phyloP scores from a whole-genome alignment of 2,888 invertebrate species.

The Scaptomyza reducta region DNA sequence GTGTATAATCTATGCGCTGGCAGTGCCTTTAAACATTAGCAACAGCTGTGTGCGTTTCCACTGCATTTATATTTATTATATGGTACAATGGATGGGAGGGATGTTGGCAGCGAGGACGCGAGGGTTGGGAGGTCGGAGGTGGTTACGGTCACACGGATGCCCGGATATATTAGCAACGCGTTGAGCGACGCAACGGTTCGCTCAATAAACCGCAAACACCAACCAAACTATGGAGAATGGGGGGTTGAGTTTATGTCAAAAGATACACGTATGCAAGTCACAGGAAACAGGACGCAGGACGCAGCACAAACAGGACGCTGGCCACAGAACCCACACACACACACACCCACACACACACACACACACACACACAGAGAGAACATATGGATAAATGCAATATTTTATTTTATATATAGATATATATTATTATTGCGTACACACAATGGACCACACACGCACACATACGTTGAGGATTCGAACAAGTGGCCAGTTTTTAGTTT shows the following conservation, averaged over 20 bases:
- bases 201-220: slow-evolving; percentile 71
- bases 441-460: slow-evolving; percentile 27
- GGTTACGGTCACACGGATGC: slow-evolving; percentile 58
- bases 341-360: not conserved
- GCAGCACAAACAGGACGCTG: slow-evolving; percentile 19
- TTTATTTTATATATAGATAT: slow-evolving; percentile 74
- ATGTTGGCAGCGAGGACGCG: not conserved
- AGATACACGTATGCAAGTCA: slow-evolving; percentile 51
- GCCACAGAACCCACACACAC: slow-evolving; percentile 16
- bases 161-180: slow-evolving; percentile 75
- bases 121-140: slow-evolving; percentile 14
- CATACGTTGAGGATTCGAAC: slow-evolving; percentile 45
- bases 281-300: slow-evolving; percentile 36
- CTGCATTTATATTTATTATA: slow-evolving; percentile 76
- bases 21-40: slow-evolving; percentile 69
- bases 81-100: not conserved
- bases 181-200: slow-evolving; percentile 50
- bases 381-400: slow-evolving; percentile 66
- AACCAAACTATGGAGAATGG: slow-evolving; percentile 5
- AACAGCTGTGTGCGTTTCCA: slow-evolving; percentile 73
- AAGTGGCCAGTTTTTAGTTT: slow-evolving; percentile 66
- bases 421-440: slow-evolving; percentile 59
- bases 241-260: slow-evolving; percentile 29
- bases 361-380: slow-evolving; percentile 30
- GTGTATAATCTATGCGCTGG: slow-evolving; percentile 46